Percentiles rank a stretch among this genome's conserved stretches.
Conservation (phyloP, 2,797 vertebrate species). For the Poecilia wingei region DNA sequence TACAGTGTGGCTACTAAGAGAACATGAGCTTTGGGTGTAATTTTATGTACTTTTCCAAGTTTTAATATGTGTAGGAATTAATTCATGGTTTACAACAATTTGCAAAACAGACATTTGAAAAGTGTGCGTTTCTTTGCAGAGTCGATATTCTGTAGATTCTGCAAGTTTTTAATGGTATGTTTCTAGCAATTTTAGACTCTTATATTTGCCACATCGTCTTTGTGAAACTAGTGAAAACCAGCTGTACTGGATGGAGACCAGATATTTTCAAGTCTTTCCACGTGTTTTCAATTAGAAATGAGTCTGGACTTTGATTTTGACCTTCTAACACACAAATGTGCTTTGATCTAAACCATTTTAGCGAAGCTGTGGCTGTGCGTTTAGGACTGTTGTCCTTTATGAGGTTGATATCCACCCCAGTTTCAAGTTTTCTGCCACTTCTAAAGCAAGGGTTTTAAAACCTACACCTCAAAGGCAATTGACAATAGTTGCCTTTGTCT, state of each 20-base stretch:
- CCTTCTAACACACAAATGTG: neutral
- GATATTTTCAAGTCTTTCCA: neutral
- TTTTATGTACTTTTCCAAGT: constrained; percentile 47
- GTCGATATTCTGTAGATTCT: neutral
- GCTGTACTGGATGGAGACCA: neutral
- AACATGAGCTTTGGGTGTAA: constrained; percentile 9
- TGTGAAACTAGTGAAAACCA: neutral
- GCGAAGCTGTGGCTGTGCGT: neutral
- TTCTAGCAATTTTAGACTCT: neutral
- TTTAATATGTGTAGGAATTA: constrained; percentile 33
- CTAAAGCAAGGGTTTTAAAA: neutral
- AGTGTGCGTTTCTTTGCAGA: neutral
- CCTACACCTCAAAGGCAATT: neutral
- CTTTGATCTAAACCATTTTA: neutral
- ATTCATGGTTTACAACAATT: neutral
- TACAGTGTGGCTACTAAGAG: neutral
- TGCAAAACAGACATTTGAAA: neutral
- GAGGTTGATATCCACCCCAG: neutral
- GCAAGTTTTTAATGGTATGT: neutral
- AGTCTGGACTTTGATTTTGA: neutral
- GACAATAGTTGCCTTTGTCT: too few relatives aligned
- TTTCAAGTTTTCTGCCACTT: neutral
- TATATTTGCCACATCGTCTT: neutral
- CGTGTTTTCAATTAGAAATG: neutral
- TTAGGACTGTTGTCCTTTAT: neutral